Evolutionary conservation across 64 coral and sea anemone species (phyloP).

Genomic region (Stichodactyla helianthus): DNA sequence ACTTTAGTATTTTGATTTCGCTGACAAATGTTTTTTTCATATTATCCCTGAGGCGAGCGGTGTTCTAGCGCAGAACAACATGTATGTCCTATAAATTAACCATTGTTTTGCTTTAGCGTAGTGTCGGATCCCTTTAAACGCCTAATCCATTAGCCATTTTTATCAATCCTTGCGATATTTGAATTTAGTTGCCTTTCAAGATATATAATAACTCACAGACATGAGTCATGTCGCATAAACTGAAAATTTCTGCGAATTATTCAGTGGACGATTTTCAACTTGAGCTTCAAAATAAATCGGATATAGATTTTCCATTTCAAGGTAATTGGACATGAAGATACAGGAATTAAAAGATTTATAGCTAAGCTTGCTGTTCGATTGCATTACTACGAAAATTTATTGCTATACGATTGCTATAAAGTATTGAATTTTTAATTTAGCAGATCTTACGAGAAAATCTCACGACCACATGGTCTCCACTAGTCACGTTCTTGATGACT

Average conservation of each 20-base stretch:
- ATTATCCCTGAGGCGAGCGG: neutral
- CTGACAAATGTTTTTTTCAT: neutral
- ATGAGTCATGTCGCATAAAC: neutral
- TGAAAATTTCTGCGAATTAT: neutral
- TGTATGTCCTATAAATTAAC: neutral
- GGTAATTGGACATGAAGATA: neutral
- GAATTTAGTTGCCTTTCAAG: neutral
- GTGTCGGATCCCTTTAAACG: neutral
- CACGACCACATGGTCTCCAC: no score
- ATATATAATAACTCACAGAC: no score
- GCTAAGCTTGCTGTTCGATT: neutral
- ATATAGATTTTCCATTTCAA: no score
- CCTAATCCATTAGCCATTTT: neutral
- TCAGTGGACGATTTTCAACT: no score
- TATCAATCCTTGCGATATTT: neutral
- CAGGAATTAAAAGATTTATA: neutral
- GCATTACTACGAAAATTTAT: neutral
- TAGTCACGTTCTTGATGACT: no score
- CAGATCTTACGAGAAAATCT: no score
- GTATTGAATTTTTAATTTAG: no score
- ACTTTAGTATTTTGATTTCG: neutral
- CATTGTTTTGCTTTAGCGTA: neutral
- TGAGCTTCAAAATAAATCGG: no score
- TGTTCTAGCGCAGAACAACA: neutral
- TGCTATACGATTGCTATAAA: no score